Evolutionary conservation across 1,140 invertebrate species (phyloP).

Genomic region (Teleogryllus occipitalis): DNA sequence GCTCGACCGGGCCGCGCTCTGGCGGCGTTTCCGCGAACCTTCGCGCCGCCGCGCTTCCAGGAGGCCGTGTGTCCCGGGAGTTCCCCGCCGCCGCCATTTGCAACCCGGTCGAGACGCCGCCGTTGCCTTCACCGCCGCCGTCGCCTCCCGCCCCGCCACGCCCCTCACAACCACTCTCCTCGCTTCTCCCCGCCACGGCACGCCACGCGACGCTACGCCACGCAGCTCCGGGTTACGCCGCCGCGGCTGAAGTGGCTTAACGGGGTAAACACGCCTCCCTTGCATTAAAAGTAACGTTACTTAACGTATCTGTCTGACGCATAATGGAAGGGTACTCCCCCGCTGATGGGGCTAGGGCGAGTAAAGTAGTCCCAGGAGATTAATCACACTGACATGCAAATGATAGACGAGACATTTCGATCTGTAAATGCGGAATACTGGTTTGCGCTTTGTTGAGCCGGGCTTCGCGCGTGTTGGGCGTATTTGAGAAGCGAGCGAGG

Average conservation of each 20-base stretch:
- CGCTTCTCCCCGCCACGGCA: too few species aligned
- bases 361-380: background rate
- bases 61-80: background rate
- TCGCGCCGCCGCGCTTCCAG: background rate
- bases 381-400: conserved; percentile 1
- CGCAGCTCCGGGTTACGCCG: too few species aligned
- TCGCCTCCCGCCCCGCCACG: background rate
- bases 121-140: too few species aligned
- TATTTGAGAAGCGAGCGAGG: background rate
- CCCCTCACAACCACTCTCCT: too few species aligned
- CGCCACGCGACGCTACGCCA: too few species aligned
- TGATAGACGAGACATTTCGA: background rate
- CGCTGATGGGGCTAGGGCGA: background rate
- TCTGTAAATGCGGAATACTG: background rate
- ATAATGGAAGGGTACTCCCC: background rate
- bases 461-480: background rate
- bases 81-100: background rate
- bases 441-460: background rate
- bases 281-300: background rate
- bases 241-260: background rate
- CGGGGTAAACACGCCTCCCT: background rate
- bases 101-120: too few species aligned
- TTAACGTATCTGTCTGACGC: background rate
- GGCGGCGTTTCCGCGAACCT: background rate
- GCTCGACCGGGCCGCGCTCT: background rate